Conservation (phyloP, 30 jellyfish, hydroid and myxozoan genomes). For the Sanderia malayensis region DNA sequence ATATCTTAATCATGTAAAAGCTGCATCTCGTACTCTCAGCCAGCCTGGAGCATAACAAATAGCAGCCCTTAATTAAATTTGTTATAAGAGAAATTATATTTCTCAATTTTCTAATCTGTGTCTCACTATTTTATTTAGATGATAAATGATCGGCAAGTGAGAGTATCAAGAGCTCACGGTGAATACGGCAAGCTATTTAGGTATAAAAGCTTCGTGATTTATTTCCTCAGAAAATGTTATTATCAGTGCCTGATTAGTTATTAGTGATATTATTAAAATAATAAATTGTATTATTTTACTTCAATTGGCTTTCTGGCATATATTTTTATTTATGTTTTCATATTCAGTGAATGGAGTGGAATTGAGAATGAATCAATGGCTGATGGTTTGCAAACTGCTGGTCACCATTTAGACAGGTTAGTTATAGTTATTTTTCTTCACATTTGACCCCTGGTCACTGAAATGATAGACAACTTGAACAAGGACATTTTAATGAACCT, state of each 20-base stretch:
- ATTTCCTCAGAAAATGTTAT: conserved; percentile 62
- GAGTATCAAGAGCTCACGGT: conserved; percentile 66
- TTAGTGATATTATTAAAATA: too few species aligned
- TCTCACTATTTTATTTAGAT: conserved; percentile 24
- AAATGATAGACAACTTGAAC: too few species aligned
- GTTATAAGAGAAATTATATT: too few species aligned
- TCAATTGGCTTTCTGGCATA: too few species aligned
- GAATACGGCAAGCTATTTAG: conserved; percentile 88
- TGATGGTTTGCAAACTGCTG: conserved; percentile 90
- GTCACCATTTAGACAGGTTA: conserved; percentile 94
- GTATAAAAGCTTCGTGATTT: conserved; percentile 28
- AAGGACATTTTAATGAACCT: too few species aligned
- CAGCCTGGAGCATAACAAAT: too few species aligned
- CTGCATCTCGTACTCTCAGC: too few species aligned
- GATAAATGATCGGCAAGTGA: conserved; percentile 45
- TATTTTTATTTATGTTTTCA: conserved; percentile 80
- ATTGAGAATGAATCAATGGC: conserved; percentile 91
- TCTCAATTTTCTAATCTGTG: background rate
- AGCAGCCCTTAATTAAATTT: too few species aligned
- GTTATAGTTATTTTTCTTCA: background rate
- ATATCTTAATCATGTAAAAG: too few species aligned
- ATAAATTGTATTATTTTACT: too few species aligned
- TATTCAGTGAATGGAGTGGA: conserved; percentile 95
- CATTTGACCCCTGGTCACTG: too few species aligned
- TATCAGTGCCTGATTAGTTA: too few species aligned